Evolutionary conservation across 1,140 invertebrate species (phyloP).

Genomic region (Linepithema humile): DNA sequence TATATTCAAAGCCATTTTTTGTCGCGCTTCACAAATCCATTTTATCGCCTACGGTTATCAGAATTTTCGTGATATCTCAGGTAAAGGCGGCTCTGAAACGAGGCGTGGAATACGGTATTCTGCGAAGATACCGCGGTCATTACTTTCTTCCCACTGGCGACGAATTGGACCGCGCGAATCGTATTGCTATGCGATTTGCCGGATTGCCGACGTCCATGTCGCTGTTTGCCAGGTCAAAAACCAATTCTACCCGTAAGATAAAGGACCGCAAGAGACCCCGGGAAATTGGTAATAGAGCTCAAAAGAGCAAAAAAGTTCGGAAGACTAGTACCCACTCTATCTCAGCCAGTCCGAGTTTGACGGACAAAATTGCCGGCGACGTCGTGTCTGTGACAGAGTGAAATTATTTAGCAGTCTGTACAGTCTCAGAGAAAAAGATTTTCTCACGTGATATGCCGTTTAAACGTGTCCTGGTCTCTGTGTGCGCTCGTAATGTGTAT

Average conservation of each 20-base stretch:
- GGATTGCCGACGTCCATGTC: conserved; percentile 71
- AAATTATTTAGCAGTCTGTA: conserved; percentile 17
- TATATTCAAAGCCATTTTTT: too few species aligned
- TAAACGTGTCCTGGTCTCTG: neutral
- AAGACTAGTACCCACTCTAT: conserved; percentile 55
- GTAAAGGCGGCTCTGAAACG: conserved; percentile 72
- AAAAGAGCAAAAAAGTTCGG: conserved; percentile 47
- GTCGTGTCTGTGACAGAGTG: conserved; percentile 25
- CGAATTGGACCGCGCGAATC: conserved; percentile 72
- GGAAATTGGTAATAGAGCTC: neutral
- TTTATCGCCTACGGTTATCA: neutral
- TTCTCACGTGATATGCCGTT: neutral
- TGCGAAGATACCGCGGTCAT: conserved; percentile 73
- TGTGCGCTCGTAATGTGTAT: neutral
- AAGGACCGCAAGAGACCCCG: neutral
- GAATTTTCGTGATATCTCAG: conserved; percentile 51
- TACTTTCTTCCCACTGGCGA: conserved; percentile 76
- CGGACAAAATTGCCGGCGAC: conserved; percentile 52
- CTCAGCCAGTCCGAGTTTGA: conserved; percentile 59
- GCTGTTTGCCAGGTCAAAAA: conserved; percentile 61
- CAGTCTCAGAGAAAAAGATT: neutral
- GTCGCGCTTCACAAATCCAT: neutral
- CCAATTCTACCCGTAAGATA: conserved; percentile 26
- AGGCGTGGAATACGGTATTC: conserved; percentile 76
- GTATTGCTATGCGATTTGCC: conserved; percentile 74